These are phyloP conservation scores for Leucophora obtusa DNA, from an alignment of 2,888 invertebrate genomes.

Conservation along the genomic window DNA sequence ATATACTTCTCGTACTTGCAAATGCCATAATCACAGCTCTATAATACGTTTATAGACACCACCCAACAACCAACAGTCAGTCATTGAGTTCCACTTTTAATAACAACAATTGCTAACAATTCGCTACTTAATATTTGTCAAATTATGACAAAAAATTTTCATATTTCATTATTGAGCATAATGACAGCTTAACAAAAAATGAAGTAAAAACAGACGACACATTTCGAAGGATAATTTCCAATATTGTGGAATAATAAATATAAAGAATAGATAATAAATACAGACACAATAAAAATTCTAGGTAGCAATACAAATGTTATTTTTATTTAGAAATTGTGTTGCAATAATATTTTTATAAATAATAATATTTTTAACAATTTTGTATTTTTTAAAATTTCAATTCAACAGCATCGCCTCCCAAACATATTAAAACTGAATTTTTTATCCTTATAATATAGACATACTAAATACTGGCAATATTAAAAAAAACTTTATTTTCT, in stretches of 20 bases:
- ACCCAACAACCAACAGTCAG: background rate
- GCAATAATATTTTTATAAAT: conserved; percentile 6
- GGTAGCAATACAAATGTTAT: conserved; percentile 1
- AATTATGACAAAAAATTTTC: conserved; percentile 72
- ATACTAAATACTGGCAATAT: conserved; percentile 58
- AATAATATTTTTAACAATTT: conserved; percentile 20
- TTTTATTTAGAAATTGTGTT: conserved; percentile 24
- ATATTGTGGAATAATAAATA: background rate
- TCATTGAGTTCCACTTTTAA: conserved; percentile 2
- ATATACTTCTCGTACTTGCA: background rate
- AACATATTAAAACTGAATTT: conserved; percentile 15
- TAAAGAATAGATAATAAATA: background rate
- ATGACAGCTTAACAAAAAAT: conserved; percentile 71
- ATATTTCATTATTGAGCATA: conserved; percentile 75
- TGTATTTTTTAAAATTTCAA: conserved; percentile 16
- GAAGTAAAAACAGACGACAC: conserved; percentile 53
- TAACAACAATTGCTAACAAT: conserved; percentile 46
- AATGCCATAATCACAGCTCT: background rate
- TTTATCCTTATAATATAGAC: conserved; percentile 45
- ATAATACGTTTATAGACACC: background rate
- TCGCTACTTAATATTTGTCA: conserved; percentile 70
- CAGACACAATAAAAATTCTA: background rate
- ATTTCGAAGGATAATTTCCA: conserved; percentile 29
- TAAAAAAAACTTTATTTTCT: conserved; percentile 23
- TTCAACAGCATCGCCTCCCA: background rate